Evolutionary conservation across 2,888 invertebrate genomes (phyloP), one percentile per base, ranked within the genome.

Genomic region (Aphidius colemani): DNA sequence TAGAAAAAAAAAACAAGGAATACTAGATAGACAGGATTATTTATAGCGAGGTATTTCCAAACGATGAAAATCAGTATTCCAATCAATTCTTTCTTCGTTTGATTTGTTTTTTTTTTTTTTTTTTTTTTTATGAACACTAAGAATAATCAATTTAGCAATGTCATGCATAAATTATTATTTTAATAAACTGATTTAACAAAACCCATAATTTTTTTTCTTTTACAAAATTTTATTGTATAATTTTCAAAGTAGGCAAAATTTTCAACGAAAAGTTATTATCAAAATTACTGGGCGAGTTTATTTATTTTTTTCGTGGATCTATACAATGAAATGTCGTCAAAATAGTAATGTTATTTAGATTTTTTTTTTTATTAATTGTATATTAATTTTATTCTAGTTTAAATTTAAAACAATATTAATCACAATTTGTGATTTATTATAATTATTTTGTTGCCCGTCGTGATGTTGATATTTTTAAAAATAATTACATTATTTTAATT

Each of bases 41-140:
- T 4, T 30, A 30, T 5, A 30, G 30, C 5, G 30, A 30, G 30
- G 30, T 30, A 30, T 30, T 30, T 30, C 30, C 0, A 5, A 5
- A 30, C 30, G 30, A 30, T 30, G 30, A 30, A 30, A 44, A 55
- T 55, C 44, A 44, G 55, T 55, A 55, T 55, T 55, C 55, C 8
- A 55, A 44, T 18, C 55, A 44, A 30, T 30, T 30, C 30, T 75
- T 74, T 70, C 67, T 67, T 75, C 73, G 74, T 77, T 75, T 72
- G 48, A 41, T 53, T 59, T 56, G 9, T 11, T 44, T 48, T 48
- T n/a, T 40, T 41, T 69, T 66, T 51, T 65, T 57, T 68, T 67
- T 65, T 68, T 68, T 64, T 48, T 69, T 69, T 78, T 80, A 78
- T 78, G 78, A 80, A 80, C 75, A 80, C 81, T 81, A 79, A 71